These are phyloP conservation scores for Epinephelus awoara DNA, from an alignment of 2,797 vertebrate species.

Conservation along the genomic window DNA sequence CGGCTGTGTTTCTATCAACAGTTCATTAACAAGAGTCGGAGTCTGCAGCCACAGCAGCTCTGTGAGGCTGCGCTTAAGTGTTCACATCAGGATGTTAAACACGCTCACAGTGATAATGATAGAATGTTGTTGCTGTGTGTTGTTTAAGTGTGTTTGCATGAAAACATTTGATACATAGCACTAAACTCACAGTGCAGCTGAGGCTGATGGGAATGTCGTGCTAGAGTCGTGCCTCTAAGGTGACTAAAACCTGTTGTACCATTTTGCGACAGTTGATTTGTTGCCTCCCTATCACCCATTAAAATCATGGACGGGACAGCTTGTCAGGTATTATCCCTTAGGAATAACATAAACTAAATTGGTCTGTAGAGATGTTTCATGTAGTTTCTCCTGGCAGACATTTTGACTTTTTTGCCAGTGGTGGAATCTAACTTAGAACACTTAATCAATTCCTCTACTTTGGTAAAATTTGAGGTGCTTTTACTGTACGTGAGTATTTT, in stretches of 20 bases:
- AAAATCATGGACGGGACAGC: background rate
- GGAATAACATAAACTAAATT: background rate
- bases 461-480: no score
- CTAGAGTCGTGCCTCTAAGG: background rate
- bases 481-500: no score
- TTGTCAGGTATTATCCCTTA: background rate
- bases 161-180: background rate
- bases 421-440: no score
- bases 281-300: background rate
- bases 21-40: background rate
- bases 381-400: conserved; percentile 44
- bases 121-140: no score
- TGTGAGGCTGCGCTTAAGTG: no score
- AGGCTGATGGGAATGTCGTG: background rate
- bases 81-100: no score
- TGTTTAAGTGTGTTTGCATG: background rate
- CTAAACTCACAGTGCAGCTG: background rate
- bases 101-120: no score
- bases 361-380: background rate
- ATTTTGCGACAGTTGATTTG: background rate
- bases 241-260: background rate
- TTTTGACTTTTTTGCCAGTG: conserved; percentile 24
- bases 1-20: background rate
- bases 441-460: no score
- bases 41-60: background rate